phyloP scores from a whole-genome alignment of 2,888 invertebrate species.

The Tipula helvola region DNA sequence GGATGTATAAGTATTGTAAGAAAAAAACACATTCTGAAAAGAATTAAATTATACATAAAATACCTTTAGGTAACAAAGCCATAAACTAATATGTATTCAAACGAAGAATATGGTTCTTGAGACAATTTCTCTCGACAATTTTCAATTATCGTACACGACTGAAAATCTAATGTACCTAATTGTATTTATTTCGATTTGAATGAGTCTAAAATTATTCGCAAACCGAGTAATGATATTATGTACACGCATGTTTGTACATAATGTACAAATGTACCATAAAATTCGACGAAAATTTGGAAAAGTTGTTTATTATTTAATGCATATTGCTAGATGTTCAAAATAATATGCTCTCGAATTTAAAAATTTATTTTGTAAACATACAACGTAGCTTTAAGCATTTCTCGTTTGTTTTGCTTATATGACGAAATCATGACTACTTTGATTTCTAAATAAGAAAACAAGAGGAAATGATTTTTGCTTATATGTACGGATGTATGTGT shows the following conservation, averaged over 20 bases:
- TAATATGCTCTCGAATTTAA: background rate
- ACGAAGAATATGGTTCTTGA: background rate
- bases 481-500: too few species aligned
- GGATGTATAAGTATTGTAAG: background rate
- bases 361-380: background rate
- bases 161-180: background rate
- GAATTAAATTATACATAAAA: background rate
- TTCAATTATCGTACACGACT: background rate
- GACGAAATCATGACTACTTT: background rate
- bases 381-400: background rate
- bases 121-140: background rate
- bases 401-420: background rate
- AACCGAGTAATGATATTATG: too few species aligned
- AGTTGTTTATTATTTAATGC: background rate
- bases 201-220: background rate
- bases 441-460: too few species aligned
- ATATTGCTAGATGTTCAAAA: background rate
- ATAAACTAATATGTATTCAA: background rate
- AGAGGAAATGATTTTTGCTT: too few species aligned
- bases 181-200: background rate
- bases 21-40: background rate
- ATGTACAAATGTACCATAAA: background rate
- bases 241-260: background rate
- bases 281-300: background rate
- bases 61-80: background rate